Conservation (phyloP, 1,140 invertebrate species). For the Tetramorium alpestre region DNA sequence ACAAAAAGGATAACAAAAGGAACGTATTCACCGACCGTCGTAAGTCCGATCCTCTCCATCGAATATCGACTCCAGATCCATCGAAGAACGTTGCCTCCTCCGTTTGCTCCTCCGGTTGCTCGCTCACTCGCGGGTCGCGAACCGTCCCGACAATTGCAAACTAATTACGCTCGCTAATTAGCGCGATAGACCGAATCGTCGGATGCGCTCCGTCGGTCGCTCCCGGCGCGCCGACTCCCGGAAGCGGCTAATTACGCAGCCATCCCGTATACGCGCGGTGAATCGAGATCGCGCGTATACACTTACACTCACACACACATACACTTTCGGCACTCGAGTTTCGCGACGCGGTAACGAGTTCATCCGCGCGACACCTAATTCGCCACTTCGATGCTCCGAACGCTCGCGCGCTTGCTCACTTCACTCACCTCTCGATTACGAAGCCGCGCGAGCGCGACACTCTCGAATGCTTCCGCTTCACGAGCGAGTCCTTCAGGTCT, state of each 20-base stretch:
- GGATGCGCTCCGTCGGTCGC: slow-evolving; percentile 5
- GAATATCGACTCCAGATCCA: no score
- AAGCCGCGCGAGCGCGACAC: no score
- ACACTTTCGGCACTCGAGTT: background rate
- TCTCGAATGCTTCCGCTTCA: no score
- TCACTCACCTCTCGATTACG: no score
- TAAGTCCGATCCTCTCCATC: background rate
- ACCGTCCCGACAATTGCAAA: slow-evolving; percentile 11
- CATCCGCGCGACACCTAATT: no score
- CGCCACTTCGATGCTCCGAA: no score
- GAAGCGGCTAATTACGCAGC: background rate
- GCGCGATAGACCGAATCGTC: slow-evolving; percentile 26
- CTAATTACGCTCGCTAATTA: slow-evolving; percentile 43
- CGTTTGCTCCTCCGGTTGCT: background rate
- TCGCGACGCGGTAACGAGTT: background rate
- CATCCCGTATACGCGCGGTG: background rate
- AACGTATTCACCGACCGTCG: background rate
- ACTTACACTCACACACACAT: background rate
- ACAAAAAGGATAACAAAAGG: background rate
- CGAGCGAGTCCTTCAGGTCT: no score
- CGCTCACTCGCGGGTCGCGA: background rate
- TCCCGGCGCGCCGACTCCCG: background rate
- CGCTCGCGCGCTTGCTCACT: no score
- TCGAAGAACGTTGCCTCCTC: background rate
- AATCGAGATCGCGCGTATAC: background rate